phyloP scores from a whole-genome alignment of 2,888 invertebrate species.

The Xylota sylvarum region DNA sequence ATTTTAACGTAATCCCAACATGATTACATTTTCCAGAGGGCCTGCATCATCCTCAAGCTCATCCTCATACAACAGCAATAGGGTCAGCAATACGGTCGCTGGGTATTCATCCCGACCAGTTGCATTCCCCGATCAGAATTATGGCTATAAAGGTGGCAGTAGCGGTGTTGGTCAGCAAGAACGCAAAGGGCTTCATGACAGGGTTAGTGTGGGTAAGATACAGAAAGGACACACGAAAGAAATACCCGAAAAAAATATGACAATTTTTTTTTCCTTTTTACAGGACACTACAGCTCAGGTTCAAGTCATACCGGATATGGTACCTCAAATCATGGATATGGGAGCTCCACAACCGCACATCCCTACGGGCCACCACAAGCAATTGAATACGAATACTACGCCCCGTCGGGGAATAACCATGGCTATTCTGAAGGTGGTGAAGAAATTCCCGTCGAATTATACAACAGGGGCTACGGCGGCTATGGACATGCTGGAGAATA shows the following conservation, averaged over 20 bases:
- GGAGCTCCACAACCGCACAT: conserved; percentile 41
- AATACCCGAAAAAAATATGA: conserved; percentile 21
- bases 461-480: conserved; percentile 79
- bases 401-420: conserved; percentile 66
- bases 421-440: conserved; percentile 79
- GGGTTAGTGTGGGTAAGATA: conserved; percentile 71
- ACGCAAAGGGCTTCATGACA: conserved; percentile 62
- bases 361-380: conserved; percentile 78
- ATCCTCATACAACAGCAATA: conserved; percentile 44
- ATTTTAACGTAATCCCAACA: conserved; percentile 71
- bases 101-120: conserved; percentile 69
- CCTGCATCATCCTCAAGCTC: conserved; percentile 49
- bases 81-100: conserved; percentile 31
- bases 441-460: conserved; percentile 82
- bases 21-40: conserved; percentile 75
- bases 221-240: conserved; percentile 23
- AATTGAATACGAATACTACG: conserved; percentile 76
- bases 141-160: conserved; percentile 55
- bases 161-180: conserved; percentile 48
- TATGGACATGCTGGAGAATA: conserved; percentile 77
- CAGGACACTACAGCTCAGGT: conserved; percentile 58
- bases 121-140: conserved; percentile 70
- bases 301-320: conserved; percentile 81
- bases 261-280: conserved; percentile 28
- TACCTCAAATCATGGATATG: conserved; percentile 81